Conservation (phyloP, 2,797 vertebrate genomes). For the Gallirallus australis region DNA sequence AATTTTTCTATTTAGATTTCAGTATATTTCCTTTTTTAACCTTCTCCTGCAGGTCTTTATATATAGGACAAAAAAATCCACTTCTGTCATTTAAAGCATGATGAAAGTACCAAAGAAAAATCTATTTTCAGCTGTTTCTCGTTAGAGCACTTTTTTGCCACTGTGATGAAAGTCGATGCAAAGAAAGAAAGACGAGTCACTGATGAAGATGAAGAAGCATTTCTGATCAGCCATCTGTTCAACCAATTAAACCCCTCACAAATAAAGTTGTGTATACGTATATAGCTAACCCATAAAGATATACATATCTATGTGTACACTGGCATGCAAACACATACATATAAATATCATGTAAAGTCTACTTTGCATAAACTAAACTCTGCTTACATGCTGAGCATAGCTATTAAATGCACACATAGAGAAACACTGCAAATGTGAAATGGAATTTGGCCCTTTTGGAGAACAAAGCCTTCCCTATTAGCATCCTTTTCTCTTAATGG, state of each 20-base stretch:
- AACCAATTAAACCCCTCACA: conserved; percentile 60
- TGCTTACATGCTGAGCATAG: conserved; percentile 1
- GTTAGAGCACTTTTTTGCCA: conserved; percentile 74
- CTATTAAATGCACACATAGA: conserved; percentile 42
- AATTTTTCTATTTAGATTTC: conserved; percentile 79
- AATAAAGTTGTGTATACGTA: conserved; percentile 44
- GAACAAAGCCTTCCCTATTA: conserved; percentile 77
- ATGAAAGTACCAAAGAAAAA: conserved; percentile 76
- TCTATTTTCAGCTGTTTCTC: conserved; percentile 80
- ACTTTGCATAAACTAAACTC: conserved; percentile 13
- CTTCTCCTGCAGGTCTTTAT: conserved; percentile 77
- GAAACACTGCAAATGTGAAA: conserved; percentile 31
- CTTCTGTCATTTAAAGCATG: conserved; percentile 78
- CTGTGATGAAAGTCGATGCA: conserved; percentile 68
- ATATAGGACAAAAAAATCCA: conserved; percentile 74
- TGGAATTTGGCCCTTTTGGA: conserved; percentile 22
- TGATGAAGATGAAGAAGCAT: conserved; percentile 76
- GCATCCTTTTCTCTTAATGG: conserved; percentile 71
- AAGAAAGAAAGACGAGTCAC: conserved; percentile 77
- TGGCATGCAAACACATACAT: not conserved
- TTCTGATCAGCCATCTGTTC: conserved; percentile 75
- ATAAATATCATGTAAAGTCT: conserved; percentile 55
- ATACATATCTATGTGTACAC: conserved; percentile 32
- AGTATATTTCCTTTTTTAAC: conserved; percentile 77
- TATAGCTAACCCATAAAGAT: conserved; percentile 30